phyloP scores from a whole-genome alignment of 2,888 invertebrate species.

The Scrobipalpa atriplicella region DNA sequence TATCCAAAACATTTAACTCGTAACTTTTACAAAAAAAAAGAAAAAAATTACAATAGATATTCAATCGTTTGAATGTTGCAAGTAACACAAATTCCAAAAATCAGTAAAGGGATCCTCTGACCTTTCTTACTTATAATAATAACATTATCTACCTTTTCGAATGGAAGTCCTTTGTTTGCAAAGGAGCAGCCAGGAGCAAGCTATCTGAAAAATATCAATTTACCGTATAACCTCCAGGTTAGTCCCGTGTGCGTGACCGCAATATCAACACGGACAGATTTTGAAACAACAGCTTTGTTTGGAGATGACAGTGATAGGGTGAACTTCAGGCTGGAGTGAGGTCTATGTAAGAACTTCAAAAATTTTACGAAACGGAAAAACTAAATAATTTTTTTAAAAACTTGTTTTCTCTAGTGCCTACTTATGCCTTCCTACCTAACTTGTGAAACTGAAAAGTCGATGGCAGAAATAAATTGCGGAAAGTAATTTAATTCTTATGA shows the following conservation, averaged over 20 bases:
- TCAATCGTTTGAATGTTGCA: too few species aligned
- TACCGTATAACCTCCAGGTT: conserved; percentile 65
- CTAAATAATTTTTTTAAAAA: too few species aligned
- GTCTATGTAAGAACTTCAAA: background rate
- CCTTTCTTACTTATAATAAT: background rate
- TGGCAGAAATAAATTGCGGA: too few species aligned
- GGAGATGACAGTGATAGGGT: conserved; percentile 51
- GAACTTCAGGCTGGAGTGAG: conserved; percentile 41
- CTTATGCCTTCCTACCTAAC: too few species aligned
- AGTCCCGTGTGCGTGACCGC: conserved; percentile 59
- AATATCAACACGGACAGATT: conserved; percentile 58
- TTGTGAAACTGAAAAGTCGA: too few species aligned
- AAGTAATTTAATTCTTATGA: too few species aligned
- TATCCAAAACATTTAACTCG: too few species aligned
- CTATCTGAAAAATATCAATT: conserved; percentile 75
- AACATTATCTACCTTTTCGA: conserved; percentile 30
- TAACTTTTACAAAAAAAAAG: too few species aligned
- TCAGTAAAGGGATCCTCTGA: background rate
- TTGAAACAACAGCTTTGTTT: conserved; percentile 50
- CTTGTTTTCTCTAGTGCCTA: too few species aligned
- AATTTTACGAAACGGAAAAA: too few species aligned
- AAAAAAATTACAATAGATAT: too few species aligned
- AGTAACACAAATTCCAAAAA: too few species aligned
- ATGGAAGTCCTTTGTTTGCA: conserved; percentile 53
- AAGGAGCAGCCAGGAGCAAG: conserved; percentile 38